A percentile compares a stretch with the other conserved stretches of the same genome.
phyloP scores from a whole-genome alignment of 1,140 invertebrate species.

The Galleria mellonella region DNA sequence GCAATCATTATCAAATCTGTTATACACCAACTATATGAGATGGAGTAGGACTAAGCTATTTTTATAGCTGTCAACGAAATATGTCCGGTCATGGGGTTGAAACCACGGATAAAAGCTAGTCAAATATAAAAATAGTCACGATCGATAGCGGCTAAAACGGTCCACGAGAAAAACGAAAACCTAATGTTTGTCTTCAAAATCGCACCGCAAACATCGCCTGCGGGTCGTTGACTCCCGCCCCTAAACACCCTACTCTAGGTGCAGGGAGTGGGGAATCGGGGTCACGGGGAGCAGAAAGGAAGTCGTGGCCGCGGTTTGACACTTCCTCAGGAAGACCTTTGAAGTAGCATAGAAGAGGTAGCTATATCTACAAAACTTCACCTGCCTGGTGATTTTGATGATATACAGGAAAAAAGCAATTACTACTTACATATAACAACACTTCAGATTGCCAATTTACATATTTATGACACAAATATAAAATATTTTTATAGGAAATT shows the following conservation, averaged over 20 bases:
- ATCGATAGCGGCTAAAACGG: slow-evolving; percentile 22
- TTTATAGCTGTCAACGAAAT: too few relatives aligned
- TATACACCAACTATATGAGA: too few relatives aligned
- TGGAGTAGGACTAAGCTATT: too few relatives aligned
- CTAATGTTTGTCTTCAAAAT: slow-evolving; percentile 56
- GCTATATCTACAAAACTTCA: slow-evolving; percentile 13
- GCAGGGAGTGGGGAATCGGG: slow-evolving; percentile 15
- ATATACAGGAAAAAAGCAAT: too few relatives aligned
- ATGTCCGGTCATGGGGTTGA: too few relatives aligned
- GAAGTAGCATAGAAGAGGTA: slow-evolving; percentile 47
- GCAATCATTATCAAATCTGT: too few relatives aligned
- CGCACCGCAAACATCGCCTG: slow-evolving; percentile 47
- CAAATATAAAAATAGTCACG: not conserved
- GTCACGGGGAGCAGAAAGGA: slow-evolving; percentile 19
- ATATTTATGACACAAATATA: too few relatives aligned
- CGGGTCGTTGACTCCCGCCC: slow-evolving; percentile 14
- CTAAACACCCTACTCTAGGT: slow-evolving; percentile 9
- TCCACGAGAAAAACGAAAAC: slow-evolving; percentile 37
- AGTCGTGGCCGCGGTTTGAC: slow-evolving; percentile 64
- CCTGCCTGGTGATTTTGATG: slow-evolving; percentile 9
- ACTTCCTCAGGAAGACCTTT: slow-evolving; percentile 71
- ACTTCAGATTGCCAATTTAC: too few relatives aligned
- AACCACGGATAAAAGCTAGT: not conserved
- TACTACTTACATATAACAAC: too few relatives aligned
- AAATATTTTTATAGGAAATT: too few relatives aligned